Evolutionary conservation across 2,888 invertebrate genomes (phyloP).

Genomic region (Drosophila suboccidentalis): DNA sequence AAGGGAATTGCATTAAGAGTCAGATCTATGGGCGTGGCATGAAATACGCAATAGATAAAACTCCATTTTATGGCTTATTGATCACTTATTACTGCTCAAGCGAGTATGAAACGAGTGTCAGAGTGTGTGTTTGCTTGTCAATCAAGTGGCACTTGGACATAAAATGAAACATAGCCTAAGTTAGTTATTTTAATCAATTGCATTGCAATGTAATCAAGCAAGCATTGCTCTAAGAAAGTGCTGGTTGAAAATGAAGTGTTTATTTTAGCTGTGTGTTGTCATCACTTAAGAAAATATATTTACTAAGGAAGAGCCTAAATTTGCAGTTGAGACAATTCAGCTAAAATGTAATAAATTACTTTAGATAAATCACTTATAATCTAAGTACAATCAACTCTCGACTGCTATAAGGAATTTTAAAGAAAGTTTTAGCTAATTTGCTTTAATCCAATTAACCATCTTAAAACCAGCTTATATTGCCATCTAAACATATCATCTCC

Average conservation of each 20-base stretch:
- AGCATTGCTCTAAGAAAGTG: not conserved
- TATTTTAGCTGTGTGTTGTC: not conserved
- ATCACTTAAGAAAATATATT: not conserved
- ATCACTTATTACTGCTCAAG: slow-evolving; percentile 31
- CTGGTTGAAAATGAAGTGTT: not conserved
- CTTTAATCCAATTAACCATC: not conserved
- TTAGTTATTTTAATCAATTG: slow-evolving; percentile 24
- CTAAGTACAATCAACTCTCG: not conserved
- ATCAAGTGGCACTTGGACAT: slow-evolving; percentile 22
- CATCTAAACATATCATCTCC: not conserved
- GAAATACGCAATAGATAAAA: slow-evolving; percentile 36
- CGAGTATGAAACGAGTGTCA: slow-evolving; percentile 4
- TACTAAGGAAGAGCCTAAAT: not conserved
- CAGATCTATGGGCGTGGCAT: slow-evolving; percentile 14
- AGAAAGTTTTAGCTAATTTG: not conserved
- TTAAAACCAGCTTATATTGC: not conserved
- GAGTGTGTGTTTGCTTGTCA: slow-evolving; percentile 6
- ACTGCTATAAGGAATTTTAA: not conserved
- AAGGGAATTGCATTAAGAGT: slow-evolving; percentile 34
- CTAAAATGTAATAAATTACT: not conserved
- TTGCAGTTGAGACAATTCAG: not conserved
- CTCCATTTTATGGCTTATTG: slow-evolving; percentile 32
- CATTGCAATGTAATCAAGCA: slow-evolving; percentile 2
- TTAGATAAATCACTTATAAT: not conserved
- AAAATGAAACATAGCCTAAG: slow-evolving; percentile 27